Conservation (phyloP, 1,140 invertebrate species). For the Macrobrachium nipponense region DNA sequence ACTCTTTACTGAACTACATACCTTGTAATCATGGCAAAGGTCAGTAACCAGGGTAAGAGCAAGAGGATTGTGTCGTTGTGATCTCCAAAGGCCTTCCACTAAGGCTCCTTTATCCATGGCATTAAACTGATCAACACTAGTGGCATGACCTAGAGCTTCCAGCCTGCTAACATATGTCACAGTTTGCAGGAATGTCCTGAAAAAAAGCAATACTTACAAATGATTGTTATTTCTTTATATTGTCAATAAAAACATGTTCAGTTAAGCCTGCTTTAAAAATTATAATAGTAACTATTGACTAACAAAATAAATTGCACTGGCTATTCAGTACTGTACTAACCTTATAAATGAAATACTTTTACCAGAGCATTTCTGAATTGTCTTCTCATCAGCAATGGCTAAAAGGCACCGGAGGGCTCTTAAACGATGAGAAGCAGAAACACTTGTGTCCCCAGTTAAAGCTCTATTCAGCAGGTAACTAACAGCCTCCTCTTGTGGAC, state of each 20-base stretch:
- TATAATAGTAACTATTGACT: too few species aligned
- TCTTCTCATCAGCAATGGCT: constrained; percentile 56
- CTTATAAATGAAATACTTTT: constrained; percentile 40
- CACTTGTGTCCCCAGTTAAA: constrained; percentile 40
- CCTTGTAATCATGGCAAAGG: constrained; percentile 61
- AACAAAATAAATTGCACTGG: not conserved
- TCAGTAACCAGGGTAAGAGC: constrained; percentile 59
- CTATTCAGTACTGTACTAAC: not conserved
- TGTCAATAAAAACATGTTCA: not conserved
- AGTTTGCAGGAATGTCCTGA: constrained; percentile 39
- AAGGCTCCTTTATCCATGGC: constrained; percentile 57
- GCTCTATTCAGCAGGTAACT: constrained; percentile 55
- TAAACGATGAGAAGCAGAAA: constrained; percentile 37
- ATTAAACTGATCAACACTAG: constrained; percentile 40
- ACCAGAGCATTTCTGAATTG: constrained; percentile 34
- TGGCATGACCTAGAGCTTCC: constrained; percentile 52
- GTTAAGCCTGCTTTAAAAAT: too few species aligned
- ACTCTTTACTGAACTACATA: not conserved
- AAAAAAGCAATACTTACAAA: not conserved
- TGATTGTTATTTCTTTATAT: not conserved
- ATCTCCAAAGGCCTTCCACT: constrained; percentile 60
- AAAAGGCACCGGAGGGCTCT: constrained; percentile 55
- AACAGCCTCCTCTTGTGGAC: constrained; percentile 53
- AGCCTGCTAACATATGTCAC: constrained; percentile 60
- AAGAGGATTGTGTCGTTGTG: constrained; percentile 56